These are phyloP conservation scores for Cinara cedri DNA, from an alignment of 2,888 invertebrate genomes.

Conservation along the genomic window DNA sequence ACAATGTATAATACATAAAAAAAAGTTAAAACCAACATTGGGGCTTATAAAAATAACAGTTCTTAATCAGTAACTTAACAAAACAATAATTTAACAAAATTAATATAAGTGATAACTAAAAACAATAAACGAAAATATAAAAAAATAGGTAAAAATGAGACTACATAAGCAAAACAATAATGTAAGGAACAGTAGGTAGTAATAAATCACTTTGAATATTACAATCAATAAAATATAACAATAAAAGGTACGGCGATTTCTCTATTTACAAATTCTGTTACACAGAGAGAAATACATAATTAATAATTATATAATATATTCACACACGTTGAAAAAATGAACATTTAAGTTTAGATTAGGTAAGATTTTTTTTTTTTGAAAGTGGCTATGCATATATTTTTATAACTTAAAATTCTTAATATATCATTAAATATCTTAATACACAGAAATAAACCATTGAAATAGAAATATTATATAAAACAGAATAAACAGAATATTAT, in stretches of 20 bases:
- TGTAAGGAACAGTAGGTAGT: slow-evolving; percentile 49
- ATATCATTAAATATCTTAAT: slow-evolving; percentile 23
- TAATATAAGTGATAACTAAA: slow-evolving; percentile 43
- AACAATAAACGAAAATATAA: slow-evolving; percentile 23
- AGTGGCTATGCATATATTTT: slow-evolving; percentile 39
- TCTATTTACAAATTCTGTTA: slow-evolving; percentile 44
- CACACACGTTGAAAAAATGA: slow-evolving; percentile 40
- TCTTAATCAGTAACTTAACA: slow-evolving; percentile 53
- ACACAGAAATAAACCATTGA: slow-evolving; percentile 28
- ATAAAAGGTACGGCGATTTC: slow-evolving; percentile 33
- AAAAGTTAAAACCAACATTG: slow-evolving; percentile 28
- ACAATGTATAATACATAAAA: slow-evolving; percentile 55
- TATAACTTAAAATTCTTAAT: slow-evolving; percentile 11
- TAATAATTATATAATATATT: slow-evolving; percentile 38
- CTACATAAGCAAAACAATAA: slow-evolving; percentile 51
- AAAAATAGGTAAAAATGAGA: slow-evolving; percentile 33
- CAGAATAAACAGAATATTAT: slow-evolving; percentile 42
- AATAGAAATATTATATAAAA: slow-evolving; percentile 45
- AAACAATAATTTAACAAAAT: slow-evolving; percentile 55
- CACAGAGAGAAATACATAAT: slow-evolving; percentile 39
- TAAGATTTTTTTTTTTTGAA: slow-evolving; percentile 5
- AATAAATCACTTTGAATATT: slow-evolving; percentile 25
- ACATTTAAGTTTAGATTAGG: slow-evolving; percentile 30
- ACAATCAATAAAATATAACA: slow-evolving; percentile 43
- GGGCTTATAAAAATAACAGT: slow-evolving; percentile 53